phyloP scores from a whole-genome alignment of 2,888 invertebrate species.

The Agrypnus murinus region DNA sequence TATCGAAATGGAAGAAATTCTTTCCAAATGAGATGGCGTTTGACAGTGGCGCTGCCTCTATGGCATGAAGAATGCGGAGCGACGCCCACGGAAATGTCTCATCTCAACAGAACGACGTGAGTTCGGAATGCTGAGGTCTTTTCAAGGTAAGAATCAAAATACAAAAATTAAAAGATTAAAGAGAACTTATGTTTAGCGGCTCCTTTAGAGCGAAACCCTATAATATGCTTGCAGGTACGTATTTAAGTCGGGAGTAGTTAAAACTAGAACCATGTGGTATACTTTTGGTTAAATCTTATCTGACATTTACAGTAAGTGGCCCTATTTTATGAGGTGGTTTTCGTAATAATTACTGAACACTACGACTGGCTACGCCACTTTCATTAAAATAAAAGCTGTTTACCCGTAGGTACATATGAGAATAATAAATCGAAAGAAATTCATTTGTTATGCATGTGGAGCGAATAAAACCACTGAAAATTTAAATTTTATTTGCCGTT shows the following conservation, averaged over 20 bases:
- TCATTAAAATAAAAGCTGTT: constrained; percentile 51
- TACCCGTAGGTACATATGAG: constrained; percentile 35
- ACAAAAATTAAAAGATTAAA: constrained; percentile 29
- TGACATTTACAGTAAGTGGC: constrained; percentile 36
- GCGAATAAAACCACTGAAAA: constrained; percentile 27
- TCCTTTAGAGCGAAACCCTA: background rate
- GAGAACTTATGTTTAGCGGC: constrained; percentile 1
- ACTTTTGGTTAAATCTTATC: constrained; percentile 34
- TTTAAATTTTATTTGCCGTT: constrained; percentile 21
- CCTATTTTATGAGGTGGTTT: constrained; percentile 40
- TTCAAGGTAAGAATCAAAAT: constrained; percentile 43
- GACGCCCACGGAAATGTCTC: constrained; percentile 54
- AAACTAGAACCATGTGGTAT: constrained; percentile 44
- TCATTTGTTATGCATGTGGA: constrained; percentile 39
- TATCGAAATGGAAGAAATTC: constrained; percentile 32
- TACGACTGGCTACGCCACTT: constrained; percentile 46
- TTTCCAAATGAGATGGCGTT: constrained; percentile 41
- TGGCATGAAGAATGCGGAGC: constrained; percentile 50
- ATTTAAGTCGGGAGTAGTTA: constrained; percentile 7
- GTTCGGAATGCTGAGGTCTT: constrained; percentile 49
- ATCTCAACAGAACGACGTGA: constrained; percentile 37
- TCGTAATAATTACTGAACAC: constrained; percentile 42
- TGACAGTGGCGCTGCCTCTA: constrained; percentile 46
- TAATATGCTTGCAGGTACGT: constrained; percentile 2
- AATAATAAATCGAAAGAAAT: constrained; percentile 40